These are phyloP conservation scores for Urocitellus parryii DNA, from an alignment of 2,113 vertebrate genomes.

Conservation along the genomic window DNA sequence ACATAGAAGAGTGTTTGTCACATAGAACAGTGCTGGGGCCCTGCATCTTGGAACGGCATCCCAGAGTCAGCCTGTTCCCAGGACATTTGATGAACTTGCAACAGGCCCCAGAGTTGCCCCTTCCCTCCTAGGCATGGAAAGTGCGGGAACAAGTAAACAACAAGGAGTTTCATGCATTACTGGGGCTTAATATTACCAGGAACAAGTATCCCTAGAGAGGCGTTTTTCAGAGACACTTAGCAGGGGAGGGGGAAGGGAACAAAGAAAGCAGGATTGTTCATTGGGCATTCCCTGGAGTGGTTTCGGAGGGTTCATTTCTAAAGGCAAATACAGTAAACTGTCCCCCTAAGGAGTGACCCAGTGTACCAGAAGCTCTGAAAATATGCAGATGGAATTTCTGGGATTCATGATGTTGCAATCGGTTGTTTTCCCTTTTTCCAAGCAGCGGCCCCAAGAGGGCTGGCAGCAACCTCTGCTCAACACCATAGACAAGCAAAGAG, in stretches of 20 bases:
- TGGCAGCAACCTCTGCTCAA: slow-evolving; percentile 52
- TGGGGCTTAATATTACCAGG: slow-evolving; percentile 53
- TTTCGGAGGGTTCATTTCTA: slow-evolving; percentile 67
- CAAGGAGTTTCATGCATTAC: not conserved
- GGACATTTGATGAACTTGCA: not conserved
- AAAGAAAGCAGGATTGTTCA: slow-evolving; percentile 30
- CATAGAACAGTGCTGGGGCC: not conserved
- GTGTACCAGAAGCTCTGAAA: slow-evolving; percentile 65
- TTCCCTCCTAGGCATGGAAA: not conserved
- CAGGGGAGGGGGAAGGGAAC: not conserved
- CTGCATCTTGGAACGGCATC: not conserved
- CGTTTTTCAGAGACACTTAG: slow-evolving; percentile 60
- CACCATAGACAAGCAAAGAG: slow-evolving; percentile 55
- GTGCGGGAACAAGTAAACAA: slow-evolving; percentile 44
- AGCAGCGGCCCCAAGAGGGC: not conserved
- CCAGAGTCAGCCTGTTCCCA: slow-evolving; percentile 11
- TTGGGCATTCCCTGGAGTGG: slow-evolving; percentile 64
- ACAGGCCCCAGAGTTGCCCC: not conserved
- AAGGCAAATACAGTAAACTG: slow-evolving; percentile 64
- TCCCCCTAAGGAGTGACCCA: slow-evolving; percentile 67
- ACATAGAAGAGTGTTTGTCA: not conserved
- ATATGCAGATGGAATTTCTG: slow-evolving; percentile 82
- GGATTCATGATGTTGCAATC: slow-evolving; percentile 68
- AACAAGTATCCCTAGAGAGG: slow-evolving; percentile 67
- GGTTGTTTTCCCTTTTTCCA: slow-evolving; percentile 47